Conservation (phyloP, 1,140 invertebrate genomes). For the Cotesia vestalis region DNA sequence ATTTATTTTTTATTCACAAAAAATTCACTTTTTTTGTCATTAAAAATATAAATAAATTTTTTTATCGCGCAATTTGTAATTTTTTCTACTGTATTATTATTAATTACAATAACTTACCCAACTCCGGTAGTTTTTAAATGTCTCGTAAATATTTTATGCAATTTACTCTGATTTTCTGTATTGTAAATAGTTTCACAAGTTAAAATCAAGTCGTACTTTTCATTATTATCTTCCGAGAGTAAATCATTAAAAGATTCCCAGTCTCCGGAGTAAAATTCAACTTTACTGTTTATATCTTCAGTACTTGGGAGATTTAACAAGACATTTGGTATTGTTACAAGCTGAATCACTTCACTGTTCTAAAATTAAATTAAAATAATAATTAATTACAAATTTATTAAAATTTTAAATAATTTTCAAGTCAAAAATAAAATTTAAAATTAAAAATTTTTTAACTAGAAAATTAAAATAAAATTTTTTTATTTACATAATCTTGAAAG, state of each 20-base stretch:
- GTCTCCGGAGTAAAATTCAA: constrained; percentile 82
- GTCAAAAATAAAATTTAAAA: neutral
- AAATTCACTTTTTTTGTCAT: no score
- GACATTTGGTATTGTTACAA: constrained; percentile 82
- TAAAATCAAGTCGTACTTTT: constrained; percentile 83
- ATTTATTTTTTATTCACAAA: no score
- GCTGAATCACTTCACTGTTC: constrained; percentile 80
- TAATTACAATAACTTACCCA: constrained; percentile 54
- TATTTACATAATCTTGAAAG: constrained; percentile 91
- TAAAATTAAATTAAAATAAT: constrained; percentile 58
- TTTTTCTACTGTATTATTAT: no score
- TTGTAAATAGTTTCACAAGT: constrained; percentile 94
- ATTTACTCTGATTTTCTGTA: constrained; percentile 78
- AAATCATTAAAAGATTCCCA: constrained; percentile 75
- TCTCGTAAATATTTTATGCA: constrained; percentile 75
- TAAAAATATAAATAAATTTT: no score
- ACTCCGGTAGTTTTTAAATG: constrained; percentile 74
- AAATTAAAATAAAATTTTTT: constrained; percentile 4
- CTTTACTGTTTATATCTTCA: constrained; percentile 57
- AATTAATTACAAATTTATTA: constrained; percentile 39
- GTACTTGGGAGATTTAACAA: constrained; percentile 72
- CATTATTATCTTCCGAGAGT: constrained; percentile 48
- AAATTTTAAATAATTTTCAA: neutral
- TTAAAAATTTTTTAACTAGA: neutral
- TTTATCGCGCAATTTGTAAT: no score